These are phyloP conservation scores for Diachasma alloeum DNA, from an alignment of 1,140 invertebrate genomes.

Conservation along the genomic window DNA sequence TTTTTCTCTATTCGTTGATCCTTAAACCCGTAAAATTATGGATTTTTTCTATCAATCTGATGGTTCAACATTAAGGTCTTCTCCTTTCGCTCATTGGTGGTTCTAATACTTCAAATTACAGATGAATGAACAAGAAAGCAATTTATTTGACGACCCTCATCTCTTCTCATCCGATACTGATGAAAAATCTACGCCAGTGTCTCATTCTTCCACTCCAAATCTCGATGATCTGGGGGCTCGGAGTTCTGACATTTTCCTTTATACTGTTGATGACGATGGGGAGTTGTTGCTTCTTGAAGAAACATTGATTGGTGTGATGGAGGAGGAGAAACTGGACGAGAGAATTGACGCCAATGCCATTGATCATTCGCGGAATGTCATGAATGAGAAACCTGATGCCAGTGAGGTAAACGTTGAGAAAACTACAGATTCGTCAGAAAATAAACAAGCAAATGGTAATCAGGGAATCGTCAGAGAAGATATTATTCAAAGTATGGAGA, in stretches of 20 bases:
- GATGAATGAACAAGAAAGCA: not conserved
- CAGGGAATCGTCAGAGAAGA: no score
- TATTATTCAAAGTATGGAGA: no score
- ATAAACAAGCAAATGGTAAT: no score
- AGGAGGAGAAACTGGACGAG: not conserved
- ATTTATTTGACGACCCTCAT: not conserved
- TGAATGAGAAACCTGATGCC: no score
- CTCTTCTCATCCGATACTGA: not conserved
- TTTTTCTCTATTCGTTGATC: no score
- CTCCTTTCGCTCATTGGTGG: no score
- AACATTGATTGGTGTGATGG: not conserved
- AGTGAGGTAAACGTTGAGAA: no score
- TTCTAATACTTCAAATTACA: not conserved
- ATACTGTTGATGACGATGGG: not conserved
- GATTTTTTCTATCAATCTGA: no score
- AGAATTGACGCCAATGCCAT: not conserved
- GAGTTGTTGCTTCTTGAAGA: not conserved
- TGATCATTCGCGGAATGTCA: not conserved
- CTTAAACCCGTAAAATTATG: no score
- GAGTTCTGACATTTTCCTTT: not conserved
- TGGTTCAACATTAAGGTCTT: no score
- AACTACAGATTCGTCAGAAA: no score
- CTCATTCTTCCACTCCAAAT: not conserved
- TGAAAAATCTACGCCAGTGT: not conserved
- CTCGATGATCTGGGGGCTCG: not conserved